Conservation (phyloP, 2,113 vertebrate species). For the Amblyornis subalaris region DNA sequence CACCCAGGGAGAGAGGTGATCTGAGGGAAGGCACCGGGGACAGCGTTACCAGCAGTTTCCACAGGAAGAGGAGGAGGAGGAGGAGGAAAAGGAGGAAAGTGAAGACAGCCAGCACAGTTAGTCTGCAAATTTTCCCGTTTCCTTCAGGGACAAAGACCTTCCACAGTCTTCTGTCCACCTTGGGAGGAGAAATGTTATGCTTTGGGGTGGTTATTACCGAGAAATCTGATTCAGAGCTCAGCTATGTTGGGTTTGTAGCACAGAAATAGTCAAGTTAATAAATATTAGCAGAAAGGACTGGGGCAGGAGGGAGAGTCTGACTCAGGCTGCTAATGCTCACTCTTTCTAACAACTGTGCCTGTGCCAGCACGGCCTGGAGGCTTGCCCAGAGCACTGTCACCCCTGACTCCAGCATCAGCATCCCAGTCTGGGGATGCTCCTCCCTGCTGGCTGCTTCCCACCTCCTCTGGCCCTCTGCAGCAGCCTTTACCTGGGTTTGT, state of each 20-base stretch:
- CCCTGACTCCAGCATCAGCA: not conserved
- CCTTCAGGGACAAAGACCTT: not conserved
- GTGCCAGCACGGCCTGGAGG: conserved; percentile 6
- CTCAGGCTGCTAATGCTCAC: not conserved
- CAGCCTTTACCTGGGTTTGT: not conserved
- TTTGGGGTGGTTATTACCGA: conserved; percentile 9
- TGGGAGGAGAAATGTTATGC: conserved; percentile 41
- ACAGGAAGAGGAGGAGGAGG: not conserved
- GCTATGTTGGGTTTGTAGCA: not conserved
- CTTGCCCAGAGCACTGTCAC: not conserved
- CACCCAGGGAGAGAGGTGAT: conserved; percentile 5
- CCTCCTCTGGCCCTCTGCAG: not conserved
- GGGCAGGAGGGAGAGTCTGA: not conserved
- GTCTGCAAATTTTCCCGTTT: not conserved
- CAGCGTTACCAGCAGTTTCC: not conserved
- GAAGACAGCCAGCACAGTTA: not conserved
- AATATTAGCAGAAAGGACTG: not conserved
- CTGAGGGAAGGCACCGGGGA: not conserved
- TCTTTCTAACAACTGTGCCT: conserved; percentile 45
- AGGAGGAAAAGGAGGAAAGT: not conserved
- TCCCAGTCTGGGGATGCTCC: not conserved
- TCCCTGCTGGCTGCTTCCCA: not conserved
- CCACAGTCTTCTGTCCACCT: not conserved
- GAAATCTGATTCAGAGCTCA: conserved; percentile 40
- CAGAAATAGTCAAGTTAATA: not conserved